phyloP scores from a whole-genome alignment of 2,888 invertebrate species.

The Camptogramma bilineatum region DNA sequence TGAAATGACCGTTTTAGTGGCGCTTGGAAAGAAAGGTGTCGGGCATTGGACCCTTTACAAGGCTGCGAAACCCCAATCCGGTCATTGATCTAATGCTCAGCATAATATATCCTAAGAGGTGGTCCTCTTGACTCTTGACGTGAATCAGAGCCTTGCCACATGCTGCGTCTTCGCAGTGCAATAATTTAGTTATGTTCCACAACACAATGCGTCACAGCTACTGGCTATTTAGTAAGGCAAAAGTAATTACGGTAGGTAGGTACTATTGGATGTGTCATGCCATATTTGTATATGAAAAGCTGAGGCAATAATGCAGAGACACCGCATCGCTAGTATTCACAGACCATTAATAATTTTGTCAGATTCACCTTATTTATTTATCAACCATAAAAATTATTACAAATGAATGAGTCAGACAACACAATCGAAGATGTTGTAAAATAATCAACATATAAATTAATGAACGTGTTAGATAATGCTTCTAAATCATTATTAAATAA shows the following conservation, averaged over 20 bases:
- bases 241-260: not conserved
- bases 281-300: not conserved
- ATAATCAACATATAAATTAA: not conserved
- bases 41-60: not conserved
- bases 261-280: not conserved
- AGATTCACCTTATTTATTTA: too few species aligned
- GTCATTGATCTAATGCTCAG: not conserved
- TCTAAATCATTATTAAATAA: conserved; percentile 2
- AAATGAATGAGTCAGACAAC: not conserved
- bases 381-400: too few species aligned
- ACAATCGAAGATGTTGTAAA: not conserved
- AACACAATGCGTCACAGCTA: not conserved
- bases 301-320: not conserved
- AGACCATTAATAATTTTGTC: too few species aligned
- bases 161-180: not conserved
- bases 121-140: not conserved
- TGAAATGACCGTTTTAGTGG: not conserved
- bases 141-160: not conserved
- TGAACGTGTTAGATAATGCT: not conserved
- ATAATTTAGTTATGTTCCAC: not conserved
- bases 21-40: not conserved
- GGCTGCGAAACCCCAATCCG: not conserved
- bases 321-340: not conserved
- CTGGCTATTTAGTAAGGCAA: not conserved
- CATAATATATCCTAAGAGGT: not conserved